These are phyloP conservation scores for Charaxes varanes DNA, from an alignment of 1,140 invertebrate species.

Conservation along the genomic window DNA sequence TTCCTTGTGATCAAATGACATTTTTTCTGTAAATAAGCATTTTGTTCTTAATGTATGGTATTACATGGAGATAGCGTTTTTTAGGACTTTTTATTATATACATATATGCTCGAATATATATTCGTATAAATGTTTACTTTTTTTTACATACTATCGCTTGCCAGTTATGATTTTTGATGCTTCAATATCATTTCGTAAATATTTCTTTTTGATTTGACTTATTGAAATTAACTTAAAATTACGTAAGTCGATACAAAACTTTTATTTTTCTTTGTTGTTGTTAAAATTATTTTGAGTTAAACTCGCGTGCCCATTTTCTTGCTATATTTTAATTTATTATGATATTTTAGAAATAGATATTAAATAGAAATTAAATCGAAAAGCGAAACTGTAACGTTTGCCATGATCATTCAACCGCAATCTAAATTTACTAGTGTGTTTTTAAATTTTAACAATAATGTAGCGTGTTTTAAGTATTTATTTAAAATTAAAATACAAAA, in stretches of 20 bases:
- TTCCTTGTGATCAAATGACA: constrained; percentile 30
- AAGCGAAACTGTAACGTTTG: constrained; percentile 4
- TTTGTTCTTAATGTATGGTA: constrained; percentile 27
- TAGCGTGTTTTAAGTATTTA: constrained; percentile 22
- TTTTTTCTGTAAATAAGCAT: constrained; percentile 44
- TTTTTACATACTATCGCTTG: constrained; percentile 22
- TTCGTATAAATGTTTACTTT: constrained; percentile 1
- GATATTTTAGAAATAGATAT: constrained; percentile 14
- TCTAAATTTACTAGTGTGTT: constrained; percentile 16
- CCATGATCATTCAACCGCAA: constrained; percentile 1
- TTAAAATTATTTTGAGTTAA: constrained; percentile 52
- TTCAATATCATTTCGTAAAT: constrained; percentile 4
- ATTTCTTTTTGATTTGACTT: constrained; percentile 8
- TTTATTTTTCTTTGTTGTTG: constrained; percentile 34
- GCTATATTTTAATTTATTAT: constrained; percentile 61
- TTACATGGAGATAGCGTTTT: constrained; percentile 8
- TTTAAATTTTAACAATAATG: constrained; percentile 15
- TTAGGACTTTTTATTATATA: constrained; percentile 16
- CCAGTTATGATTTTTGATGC: constrained; percentile 23
- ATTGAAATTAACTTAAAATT: constrained; percentile 7
- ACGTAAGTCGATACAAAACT: constrained; percentile 9
- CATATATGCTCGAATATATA: constrained; percentile 40
- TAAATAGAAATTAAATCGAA: constrained; percentile 2
- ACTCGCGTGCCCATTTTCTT: constrained; percentile 60
- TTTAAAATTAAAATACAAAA: constrained; percentile 11